Evolutionary conservation across 2,797 vertebrate genomes (phyloP).

Genomic region (Austrolebias charrua): DNA sequence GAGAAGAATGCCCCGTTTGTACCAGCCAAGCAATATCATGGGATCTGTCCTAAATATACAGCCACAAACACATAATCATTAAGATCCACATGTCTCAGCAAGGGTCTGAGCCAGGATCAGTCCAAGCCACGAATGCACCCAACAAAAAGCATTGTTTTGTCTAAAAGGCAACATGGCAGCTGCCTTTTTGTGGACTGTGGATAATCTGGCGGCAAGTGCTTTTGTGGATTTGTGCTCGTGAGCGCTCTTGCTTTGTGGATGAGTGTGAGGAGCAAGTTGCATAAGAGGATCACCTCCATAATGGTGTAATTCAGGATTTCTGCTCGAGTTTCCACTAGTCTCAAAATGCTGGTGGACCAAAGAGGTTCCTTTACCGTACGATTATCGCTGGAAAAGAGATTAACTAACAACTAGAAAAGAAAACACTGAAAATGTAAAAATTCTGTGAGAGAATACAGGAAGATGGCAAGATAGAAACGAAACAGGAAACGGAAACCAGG

Average conservation of each 20-base stretch:
- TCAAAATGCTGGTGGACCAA: slow-evolving; percentile 40
- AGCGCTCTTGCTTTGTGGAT: slow-evolving; percentile 55
- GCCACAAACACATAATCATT: slow-evolving; percentile 52
- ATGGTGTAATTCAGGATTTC: slow-evolving; percentile 61
- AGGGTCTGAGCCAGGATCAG: slow-evolving; percentile 45
- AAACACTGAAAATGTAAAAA: slow-evolving; percentile 5
- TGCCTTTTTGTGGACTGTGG: slow-evolving; percentile 50
- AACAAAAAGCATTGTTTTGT: slow-evolving; percentile 62
- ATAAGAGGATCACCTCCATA: slow-evolving; percentile 68
- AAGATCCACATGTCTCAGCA: slow-evolving; percentile 48
- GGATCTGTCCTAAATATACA: slow-evolving; percentile 63
- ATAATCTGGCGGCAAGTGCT: slow-evolving; percentile 62
- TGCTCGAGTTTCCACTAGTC: slow-evolving; percentile 29
- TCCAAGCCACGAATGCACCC: slow-evolving; percentile 27
- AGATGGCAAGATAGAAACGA: background rate
- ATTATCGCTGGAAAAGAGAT: slow-evolving; percentile 19
- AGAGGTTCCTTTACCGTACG: slow-evolving; percentile 36
- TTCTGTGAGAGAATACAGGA: background rate
- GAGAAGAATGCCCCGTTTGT: slow-evolving; percentile 58
- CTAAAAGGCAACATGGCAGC: slow-evolving; percentile 57
- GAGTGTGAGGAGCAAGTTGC: slow-evolving; percentile 65
- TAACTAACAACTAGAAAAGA: background rate
- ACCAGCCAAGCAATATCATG: slow-evolving; percentile 59
- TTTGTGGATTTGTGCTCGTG: slow-evolving; percentile 63
- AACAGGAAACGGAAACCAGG: background rate